Evolutionary conservation across 2,888 invertebrate genomes (phyloP).

Genomic region (Nowickia ferox): DNA sequence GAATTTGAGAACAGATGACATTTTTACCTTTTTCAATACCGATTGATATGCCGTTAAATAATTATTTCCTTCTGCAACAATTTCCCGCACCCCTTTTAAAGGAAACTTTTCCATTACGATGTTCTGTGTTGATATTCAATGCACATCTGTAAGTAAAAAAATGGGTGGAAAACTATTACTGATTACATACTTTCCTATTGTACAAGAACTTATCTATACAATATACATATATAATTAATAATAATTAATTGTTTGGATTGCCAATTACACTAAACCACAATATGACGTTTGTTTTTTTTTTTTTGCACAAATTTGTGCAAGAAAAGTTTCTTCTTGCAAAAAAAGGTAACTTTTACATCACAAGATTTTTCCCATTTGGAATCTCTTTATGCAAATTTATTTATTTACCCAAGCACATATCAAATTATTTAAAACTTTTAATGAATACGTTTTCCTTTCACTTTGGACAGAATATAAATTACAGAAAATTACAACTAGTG

Average conservation of each 20-base stretch:
- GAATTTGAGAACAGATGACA: background rate
- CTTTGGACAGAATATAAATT: slow-evolving; percentile 25
- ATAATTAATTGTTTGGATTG: slow-evolving; percentile 29
- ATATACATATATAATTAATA: too few species aligned
- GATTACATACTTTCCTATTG: slow-evolving; percentile 7
- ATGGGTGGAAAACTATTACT: slow-evolving; percentile 40
- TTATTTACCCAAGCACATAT: slow-evolving; percentile 52
- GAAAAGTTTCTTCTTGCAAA: slow-evolving; percentile 34
- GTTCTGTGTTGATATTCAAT: slow-evolving; percentile 23
- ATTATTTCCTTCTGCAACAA: slow-evolving; percentile 83
- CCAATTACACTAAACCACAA: slow-evolving; percentile 25
- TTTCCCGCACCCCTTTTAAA: slow-evolving; percentile 85
- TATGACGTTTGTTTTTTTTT: slow-evolving; percentile 40
- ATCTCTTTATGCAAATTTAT: background rate
- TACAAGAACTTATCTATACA: background rate
- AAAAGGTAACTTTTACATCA: slow-evolving; percentile 12
- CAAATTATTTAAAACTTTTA: slow-evolving; percentile 35
- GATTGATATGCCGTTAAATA: slow-evolving; percentile 86
- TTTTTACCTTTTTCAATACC: slow-evolving; percentile 86
- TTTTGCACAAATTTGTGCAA: background rate
- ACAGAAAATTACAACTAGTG: slow-evolving; percentile 49
- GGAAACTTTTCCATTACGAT: slow-evolving; percentile 88
- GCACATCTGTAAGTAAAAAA: slow-evolving; percentile 65
- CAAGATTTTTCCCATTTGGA: background rate
- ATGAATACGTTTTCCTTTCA: slow-evolving; percentile 27